Conservation (phyloP, 2,797 vertebrate genomes). For the Alosa sapidissima region DNA sequence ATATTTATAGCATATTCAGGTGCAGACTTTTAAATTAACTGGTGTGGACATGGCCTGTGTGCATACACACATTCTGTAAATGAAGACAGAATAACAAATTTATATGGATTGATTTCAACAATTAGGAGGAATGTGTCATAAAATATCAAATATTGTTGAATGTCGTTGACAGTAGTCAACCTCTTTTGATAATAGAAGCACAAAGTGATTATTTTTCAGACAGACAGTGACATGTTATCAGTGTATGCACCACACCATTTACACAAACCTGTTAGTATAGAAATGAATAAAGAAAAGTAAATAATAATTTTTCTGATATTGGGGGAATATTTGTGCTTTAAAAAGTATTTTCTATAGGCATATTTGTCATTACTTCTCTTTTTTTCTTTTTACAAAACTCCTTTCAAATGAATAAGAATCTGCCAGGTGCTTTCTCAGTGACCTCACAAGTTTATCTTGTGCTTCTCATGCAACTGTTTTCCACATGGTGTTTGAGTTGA, state of each 20-base stretch:
- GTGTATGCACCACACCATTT: background rate
- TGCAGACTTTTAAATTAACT: conserved; percentile 1
- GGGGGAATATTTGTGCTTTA: conserved; percentile 4
- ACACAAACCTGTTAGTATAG: background rate
- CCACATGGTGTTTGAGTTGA: conserved; percentile 30
- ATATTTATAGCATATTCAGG: conserved; percentile 11
- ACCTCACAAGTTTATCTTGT: conserved; percentile 41
- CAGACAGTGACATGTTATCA: background rate
- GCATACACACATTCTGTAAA: background rate
- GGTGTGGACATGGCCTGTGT: background rate
- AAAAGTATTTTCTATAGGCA: background rate
- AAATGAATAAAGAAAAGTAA: background rate
- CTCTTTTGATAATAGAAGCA: conserved; percentile 21
- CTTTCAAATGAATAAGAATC: background rate
- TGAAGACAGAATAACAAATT: background rate
- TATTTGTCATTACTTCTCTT: background rate
- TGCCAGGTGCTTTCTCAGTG: conserved; percentile 22
- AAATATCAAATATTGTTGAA: conserved; percentile 10
- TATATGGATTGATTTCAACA: background rate
- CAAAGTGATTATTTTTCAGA: background rate
- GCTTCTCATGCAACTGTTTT: conserved; percentile 49
- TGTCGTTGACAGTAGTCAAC: background rate
- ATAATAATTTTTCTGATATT: background rate
- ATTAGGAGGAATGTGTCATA: background rate
- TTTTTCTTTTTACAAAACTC: background rate